phyloP scores from a whole-genome alignment of 2,888 invertebrate species.

The Graphium colonna region DNA sequence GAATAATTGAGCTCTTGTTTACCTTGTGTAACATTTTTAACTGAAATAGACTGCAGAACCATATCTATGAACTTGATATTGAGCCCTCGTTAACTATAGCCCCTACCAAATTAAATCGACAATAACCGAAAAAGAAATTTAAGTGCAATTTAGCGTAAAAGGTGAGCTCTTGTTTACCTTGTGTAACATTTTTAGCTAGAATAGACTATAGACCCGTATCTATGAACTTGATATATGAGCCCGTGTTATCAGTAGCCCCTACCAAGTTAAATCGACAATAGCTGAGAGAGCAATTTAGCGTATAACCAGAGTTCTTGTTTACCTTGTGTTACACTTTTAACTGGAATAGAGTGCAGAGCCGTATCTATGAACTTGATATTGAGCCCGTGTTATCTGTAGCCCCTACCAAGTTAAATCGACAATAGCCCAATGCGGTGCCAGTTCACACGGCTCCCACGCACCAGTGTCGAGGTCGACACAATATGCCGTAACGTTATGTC shows the following conservation, averaged over 20 bases:
- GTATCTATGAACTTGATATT: conserved; percentile 11
- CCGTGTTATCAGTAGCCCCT: too few species aligned
- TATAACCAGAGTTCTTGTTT: not conserved
- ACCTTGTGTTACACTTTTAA: too few species aligned
- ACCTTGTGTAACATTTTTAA: not conserved
- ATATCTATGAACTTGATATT: too few species aligned
- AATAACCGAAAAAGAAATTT: too few species aligned
- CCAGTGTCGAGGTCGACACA: conserved; percentile 60
- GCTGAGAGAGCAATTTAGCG: too few species aligned
- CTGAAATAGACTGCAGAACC: too few species aligned
- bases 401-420: conserved; percentile 36
- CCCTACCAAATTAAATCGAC: too few species aligned
- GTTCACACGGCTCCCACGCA: conserved; percentile 59
- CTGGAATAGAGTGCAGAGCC: not conserved
- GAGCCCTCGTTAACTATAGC: too few species aligned
- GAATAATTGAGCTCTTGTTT: not conserved
- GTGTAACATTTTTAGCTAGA: not conserved
- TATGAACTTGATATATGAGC: too few species aligned
- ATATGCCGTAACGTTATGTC: conserved; percentile 29
- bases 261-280: too few species aligned
- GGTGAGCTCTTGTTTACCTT: not conserved
- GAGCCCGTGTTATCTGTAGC: conserved; percentile 3
- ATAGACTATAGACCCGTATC: too few species aligned
- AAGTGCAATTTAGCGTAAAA: not conserved
- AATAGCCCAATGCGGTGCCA: conserved; percentile 40